Conservation (phyloP, 2,113 vertebrate genomes). For the Vombatus ursinus region DNA sequence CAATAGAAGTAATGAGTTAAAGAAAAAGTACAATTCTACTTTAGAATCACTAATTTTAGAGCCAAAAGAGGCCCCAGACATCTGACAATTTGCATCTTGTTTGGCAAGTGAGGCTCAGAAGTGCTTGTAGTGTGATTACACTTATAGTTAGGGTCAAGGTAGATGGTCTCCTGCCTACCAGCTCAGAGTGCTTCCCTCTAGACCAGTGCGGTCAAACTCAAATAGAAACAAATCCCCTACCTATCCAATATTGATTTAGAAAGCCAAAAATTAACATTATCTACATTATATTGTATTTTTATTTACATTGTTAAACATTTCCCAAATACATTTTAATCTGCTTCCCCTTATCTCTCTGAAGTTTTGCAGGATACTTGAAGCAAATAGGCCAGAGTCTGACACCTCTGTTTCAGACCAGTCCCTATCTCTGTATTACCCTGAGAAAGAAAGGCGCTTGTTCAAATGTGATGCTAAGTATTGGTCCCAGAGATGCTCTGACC, state of each 20-base stretch:
- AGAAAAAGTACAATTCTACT: background rate
- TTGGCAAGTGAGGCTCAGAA: background rate
- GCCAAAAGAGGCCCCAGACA: background rate
- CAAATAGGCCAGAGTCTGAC: background rate
- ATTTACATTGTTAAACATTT: background rate
- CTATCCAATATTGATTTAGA: background rate
- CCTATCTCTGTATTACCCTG: background rate
- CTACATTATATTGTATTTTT: background rate
- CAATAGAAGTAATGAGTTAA: background rate
- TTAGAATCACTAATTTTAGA: background rate
- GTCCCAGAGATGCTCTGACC: background rate
- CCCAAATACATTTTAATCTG: background rate
- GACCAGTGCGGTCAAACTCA: background rate
- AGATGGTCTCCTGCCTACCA: no score
- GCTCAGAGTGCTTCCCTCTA: background rate
- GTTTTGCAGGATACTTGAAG: background rate
- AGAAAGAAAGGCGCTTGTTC: background rate
- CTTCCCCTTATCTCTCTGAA: background rate
- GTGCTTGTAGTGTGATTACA: background rate
- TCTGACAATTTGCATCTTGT: background rate
- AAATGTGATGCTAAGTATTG: background rate
- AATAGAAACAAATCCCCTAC: background rate
- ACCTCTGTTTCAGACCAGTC: background rate
- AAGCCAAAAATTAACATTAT: no score
- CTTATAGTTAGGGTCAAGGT: background rate